phyloP scores from a whole-genome alignment of 2,888 invertebrate genomes.

The Amiota minor region DNA sequence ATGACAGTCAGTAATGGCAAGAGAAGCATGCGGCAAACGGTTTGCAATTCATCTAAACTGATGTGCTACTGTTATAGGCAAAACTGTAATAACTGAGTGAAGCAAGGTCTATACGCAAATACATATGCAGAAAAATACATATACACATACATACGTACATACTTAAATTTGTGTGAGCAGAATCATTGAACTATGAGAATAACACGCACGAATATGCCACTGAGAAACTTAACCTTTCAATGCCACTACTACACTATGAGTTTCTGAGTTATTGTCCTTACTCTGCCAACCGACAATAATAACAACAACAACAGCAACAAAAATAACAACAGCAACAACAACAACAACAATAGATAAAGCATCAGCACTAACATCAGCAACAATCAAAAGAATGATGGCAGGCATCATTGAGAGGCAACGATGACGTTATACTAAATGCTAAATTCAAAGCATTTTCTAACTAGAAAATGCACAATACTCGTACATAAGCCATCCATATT shows the following conservation, averaged over 20 bases:
- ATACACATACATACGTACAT: too few relatives aligned
- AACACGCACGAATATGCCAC: conserved; percentile 13
- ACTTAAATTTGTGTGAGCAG: not conserved
- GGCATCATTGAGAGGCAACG: conserved; percentile 15
- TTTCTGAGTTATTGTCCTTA: conserved; percentile 16
- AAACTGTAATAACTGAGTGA: not conserved
- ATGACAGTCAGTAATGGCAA: not conserved
- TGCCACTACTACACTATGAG: not conserved
- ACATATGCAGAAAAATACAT: too few relatives aligned
- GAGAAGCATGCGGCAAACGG: not conserved
- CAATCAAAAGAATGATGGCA: too few relatives aligned
- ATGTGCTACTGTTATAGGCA: not conserved
- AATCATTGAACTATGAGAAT: conserved; percentile 22
- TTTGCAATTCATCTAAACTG: not conserved
- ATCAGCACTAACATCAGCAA: not conserved
- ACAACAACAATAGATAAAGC: not conserved
- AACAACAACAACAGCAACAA: conserved; percentile 31
- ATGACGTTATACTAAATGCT: conserved; percentile 43
- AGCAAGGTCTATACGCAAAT: too few relatives aligned
- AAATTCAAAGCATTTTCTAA: conserved; percentile 31
- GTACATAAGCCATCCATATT: not conserved
- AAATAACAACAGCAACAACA: conserved; percentile 30
- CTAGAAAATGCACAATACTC: conserved; percentile 11
- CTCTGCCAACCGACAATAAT: conserved; percentile 27
- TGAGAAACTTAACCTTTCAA: conserved; percentile 14